Evolutionary conservation across 2,113 vertebrate genomes (phyloP).

Genomic region (Opisthocomus hoazin): DNA sequence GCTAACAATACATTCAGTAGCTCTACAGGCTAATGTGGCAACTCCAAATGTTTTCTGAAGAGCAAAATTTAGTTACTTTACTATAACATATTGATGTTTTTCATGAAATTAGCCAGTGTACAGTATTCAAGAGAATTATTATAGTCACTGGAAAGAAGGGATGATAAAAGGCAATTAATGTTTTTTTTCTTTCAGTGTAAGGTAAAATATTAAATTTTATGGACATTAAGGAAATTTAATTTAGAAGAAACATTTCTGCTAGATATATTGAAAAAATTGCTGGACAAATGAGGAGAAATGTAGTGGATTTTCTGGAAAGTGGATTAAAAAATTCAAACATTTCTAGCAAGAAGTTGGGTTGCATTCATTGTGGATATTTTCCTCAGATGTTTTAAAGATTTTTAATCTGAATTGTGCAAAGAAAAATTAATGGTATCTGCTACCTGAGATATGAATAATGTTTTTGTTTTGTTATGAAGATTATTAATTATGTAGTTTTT

Average conservation of each 20-base stretch:
- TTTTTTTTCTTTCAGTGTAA: background rate
- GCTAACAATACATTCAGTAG: background rate
- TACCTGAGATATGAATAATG: background rate
- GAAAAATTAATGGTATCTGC: background rate
- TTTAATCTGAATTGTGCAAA: background rate
- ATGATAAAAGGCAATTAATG: background rate
- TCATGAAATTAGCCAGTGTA: background rate
- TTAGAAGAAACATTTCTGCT: background rate
- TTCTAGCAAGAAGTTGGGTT: fast-evolving
- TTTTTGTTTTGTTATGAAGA: background rate
- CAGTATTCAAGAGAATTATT: background rate
- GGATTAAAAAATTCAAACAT: background rate
- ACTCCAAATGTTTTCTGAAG: background rate
- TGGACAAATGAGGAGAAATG: background rate
- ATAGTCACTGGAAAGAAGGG: background rate
- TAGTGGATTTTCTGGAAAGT: background rate
- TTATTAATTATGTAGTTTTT: background rate
- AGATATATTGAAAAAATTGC: background rate
- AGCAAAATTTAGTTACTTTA: background rate
- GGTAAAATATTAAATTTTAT: background rate
- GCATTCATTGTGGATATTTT: background rate
- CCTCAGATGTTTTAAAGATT: background rate
- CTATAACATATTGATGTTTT: background rate
- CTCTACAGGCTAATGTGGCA: background rate
- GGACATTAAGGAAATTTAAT: background rate